Conservation (phyloP, 2,888 invertebrate species). For the Machimus rusticus region DNA sequence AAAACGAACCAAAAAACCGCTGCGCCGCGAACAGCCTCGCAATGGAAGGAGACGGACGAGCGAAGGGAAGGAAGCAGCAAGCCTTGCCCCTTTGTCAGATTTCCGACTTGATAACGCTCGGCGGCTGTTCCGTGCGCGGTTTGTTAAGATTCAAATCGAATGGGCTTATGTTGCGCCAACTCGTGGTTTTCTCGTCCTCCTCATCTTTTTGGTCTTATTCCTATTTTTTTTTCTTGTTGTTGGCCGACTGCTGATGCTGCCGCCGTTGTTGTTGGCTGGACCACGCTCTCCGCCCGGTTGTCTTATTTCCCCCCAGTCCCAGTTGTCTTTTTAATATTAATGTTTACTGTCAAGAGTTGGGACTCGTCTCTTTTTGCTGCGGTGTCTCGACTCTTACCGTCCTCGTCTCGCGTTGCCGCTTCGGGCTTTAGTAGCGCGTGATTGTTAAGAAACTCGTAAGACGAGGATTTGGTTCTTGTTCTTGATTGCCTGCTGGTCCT, state of each 20-base stretch:
- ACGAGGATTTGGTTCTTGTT: constrained; percentile 26
- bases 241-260: not conserved
- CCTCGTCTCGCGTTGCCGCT: not conserved
- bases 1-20: constrained; percentile 48
- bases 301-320: not conserved
- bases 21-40: constrained; percentile 29
- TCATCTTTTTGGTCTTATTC: not conserved
- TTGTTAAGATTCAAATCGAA: constrained; percentile 37
- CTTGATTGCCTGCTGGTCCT: constrained; percentile 14
- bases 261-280: not conserved
- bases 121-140: constrained; percentile 49
- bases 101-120: constrained; percentile 61
- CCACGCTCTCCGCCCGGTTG: not conserved
- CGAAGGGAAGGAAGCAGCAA: constrained; percentile 28
- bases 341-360: constrained; percentile 26
- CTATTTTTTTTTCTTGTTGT: not conserved
- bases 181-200: constrained; percentile 7
- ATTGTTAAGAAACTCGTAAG: constrained; percentile 21
- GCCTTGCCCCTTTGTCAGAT: constrained; percentile 59
- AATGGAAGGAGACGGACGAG: not conserved
- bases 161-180: constrained; percentile 35
- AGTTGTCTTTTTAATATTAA: constrained; percentile 28
- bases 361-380: constrained; percentile 16
- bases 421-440: not conserved
- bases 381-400: not conserved